Conservation (phyloP, 2,113 vertebrate species). For the Hipposideros armiger region DNA sequence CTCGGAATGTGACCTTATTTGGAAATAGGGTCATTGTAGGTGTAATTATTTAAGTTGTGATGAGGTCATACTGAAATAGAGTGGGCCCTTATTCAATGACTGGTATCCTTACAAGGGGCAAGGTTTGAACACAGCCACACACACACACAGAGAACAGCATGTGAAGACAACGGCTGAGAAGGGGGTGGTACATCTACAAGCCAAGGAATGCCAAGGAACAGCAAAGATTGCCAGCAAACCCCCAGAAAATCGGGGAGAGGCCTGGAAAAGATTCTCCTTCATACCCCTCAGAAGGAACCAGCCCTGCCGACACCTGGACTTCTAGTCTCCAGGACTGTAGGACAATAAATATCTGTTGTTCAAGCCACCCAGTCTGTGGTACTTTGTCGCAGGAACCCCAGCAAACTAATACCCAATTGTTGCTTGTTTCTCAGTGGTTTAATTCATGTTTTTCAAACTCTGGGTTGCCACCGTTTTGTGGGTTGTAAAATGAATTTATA, state of each 20-base stretch:
- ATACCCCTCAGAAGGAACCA: fast-evolving
- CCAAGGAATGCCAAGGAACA: neutral
- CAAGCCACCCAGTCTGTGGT: neutral
- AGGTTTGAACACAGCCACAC: neutral
- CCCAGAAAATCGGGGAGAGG: neutral
- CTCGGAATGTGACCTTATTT: neutral
- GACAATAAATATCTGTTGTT: neutral
- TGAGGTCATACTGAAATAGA: neutral
- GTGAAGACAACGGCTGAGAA: neutral
- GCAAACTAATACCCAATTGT: neutral
- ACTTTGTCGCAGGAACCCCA: neutral
- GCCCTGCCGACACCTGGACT: neutral
- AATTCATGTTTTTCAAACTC: neutral
- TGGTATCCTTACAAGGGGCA: neutral
- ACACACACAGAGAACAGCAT: neutral
- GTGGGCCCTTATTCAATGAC: neutral
- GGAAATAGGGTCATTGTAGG: neutral
- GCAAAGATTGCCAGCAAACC: neutral
- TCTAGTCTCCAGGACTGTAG: neutral
- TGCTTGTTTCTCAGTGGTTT: neutral
- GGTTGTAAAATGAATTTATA: neutral
- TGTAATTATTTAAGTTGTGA: neutral
- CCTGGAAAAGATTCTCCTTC: fast-evolving
- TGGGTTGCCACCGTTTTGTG: neutral
- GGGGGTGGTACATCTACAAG: neutral